A percentile compares a stretch with the other conserved stretches of the same genome.
These are phyloP conservation scores for Sesamia inferens DNA, from an alignment of 2,888 invertebrate species.

Conservation along the genomic window DNA sequence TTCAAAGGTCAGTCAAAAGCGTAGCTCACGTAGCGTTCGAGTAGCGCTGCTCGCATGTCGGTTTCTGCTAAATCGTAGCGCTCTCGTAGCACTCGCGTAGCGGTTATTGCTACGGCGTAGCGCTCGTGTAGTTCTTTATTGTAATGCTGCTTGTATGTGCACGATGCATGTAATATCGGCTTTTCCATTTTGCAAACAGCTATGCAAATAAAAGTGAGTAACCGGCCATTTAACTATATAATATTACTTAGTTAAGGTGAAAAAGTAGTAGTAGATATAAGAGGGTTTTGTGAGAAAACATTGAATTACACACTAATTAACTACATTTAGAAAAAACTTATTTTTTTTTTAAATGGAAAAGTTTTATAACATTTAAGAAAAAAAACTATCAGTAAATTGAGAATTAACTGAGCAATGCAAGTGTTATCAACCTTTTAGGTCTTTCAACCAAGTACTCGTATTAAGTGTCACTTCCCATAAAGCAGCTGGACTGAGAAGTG, in stretches of 20 bases:
- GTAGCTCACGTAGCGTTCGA: constrained; percentile 13
- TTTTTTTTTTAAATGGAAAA: no score
- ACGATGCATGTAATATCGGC: background rate
- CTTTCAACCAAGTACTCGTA: no score
- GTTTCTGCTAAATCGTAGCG: constrained; percentile 26
- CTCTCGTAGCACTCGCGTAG: background rate
- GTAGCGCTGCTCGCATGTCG: no score
- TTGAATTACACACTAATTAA: no score
- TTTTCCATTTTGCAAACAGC: background rate
- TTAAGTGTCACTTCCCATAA: no score
- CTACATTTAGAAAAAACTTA: no score
- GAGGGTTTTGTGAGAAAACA: no score
- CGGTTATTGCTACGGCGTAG: constrained; percentile 36
- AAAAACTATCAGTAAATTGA: background rate
- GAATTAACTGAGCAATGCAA: background rate
- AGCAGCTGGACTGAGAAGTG: no score
- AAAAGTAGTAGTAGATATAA: background rate
- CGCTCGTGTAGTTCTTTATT: constrained; percentile 12
- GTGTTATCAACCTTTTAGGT: background rate
- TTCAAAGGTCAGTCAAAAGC: background rate
- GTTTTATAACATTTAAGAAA: background rate
- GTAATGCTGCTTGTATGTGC: background rate
- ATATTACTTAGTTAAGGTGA: background rate
- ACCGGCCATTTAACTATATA: background rate
- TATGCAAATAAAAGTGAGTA: background rate